Evolutionary conservation across 2,888 invertebrate genomes (phyloP).

Genomic region (Rugalucina vietnamica): DNA sequence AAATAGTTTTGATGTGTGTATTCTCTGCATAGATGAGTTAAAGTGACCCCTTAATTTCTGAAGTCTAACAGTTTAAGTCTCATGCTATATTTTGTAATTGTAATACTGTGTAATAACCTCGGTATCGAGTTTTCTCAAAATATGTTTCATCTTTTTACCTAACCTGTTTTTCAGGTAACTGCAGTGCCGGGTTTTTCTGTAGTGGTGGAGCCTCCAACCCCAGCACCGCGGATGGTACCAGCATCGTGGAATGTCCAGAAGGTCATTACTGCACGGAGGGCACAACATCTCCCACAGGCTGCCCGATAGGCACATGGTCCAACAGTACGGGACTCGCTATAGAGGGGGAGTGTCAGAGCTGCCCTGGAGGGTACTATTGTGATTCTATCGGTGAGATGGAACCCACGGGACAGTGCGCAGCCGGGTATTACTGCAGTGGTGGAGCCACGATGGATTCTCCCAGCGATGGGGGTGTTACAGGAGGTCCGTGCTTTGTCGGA

Average conservation of each 20-base stretch:
- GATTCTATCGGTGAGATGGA: slow-evolving; percentile 73
- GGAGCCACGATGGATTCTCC: slow-evolving; percentile 75
- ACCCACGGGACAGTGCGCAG: slow-evolving; percentile 77
- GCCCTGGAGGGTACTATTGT: slow-evolving; percentile 77
- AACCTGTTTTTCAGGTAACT: slow-evolving; percentile 69
- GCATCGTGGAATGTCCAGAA: slow-evolving; percentile 77
- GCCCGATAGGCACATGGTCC: slow-evolving; percentile 75
- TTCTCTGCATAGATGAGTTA: too few relatives aligned
- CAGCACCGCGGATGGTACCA: slow-evolving; percentile 78
- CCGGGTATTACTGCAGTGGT: slow-evolving; percentile 78
- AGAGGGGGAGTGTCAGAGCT: slow-evolving; percentile 62
- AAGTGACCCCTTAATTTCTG: too few relatives aligned
- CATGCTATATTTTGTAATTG: too few relatives aligned
- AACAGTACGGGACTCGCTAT: slow-evolving; percentile 74
- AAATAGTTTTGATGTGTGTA: too few relatives aligned
- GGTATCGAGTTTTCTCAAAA: too few relatives aligned
- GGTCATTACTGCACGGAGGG: slow-evolving; percentile 78
- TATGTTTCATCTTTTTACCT: too few relatives aligned
- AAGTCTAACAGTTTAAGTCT: too few relatives aligned
- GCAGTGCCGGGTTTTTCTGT: slow-evolving; percentile 77
- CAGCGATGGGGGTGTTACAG: slow-evolving; percentile 76
- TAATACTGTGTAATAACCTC: too few relatives aligned
- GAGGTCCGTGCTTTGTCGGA: slow-evolving; percentile 78
- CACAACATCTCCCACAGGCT: slow-evolving; percentile 70
- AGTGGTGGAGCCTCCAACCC: slow-evolving; percentile 76